A percentile compares a stretch with the other conserved stretches of the same genome.
Conservation (phyloP, 2,888 invertebrate species). For the Chromoteleia sp. region DNA sequence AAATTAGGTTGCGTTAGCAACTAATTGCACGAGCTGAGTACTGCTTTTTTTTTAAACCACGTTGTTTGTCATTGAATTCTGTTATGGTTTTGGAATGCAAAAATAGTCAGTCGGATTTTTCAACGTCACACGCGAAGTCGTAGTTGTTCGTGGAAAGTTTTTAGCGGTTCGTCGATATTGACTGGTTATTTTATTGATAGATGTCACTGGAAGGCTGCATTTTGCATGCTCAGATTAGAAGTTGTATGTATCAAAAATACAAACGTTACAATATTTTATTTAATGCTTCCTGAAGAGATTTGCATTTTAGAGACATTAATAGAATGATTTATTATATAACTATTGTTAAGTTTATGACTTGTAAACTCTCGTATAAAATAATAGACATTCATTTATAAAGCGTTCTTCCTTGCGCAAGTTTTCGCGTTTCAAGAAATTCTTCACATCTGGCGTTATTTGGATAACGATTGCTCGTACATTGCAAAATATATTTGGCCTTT, state of each 20-base stretch:
- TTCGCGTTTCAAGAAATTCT: too few species aligned
- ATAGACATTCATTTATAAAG: neutral
- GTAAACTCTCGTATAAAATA: neutral
- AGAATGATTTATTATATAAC: slow-evolving; percentile 12
- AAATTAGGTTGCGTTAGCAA: too few species aligned
- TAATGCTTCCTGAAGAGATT: neutral
- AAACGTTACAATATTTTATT: neutral
- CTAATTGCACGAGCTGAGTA: neutral
- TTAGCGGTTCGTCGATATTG: slow-evolving; percentile 18
- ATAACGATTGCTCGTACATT: too few species aligned
- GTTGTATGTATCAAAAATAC: neutral
- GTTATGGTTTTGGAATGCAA: neutral
- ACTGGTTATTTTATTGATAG: slow-evolving; percentile 34
- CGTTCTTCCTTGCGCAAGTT: too few species aligned
- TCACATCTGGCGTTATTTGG: too few species aligned
- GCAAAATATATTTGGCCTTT: too few species aligned
- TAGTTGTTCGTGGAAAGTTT: slow-evolving; percentile 31
- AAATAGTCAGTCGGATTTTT: neutral
- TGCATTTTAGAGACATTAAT: neutral
- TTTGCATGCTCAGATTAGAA: slow-evolving; percentile 5
- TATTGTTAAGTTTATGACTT: neutral
- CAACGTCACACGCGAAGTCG: slow-evolving; percentile 4
- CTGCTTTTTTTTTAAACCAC: neutral
- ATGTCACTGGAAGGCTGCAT: slow-evolving; percentile 33
- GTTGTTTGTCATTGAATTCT: neutral